Evolutionary conservation across 2,888 invertebrate species (phyloP), one percentile per base, ranked within the genome.

Genomic region (Adelognathus sp.): DNA sequence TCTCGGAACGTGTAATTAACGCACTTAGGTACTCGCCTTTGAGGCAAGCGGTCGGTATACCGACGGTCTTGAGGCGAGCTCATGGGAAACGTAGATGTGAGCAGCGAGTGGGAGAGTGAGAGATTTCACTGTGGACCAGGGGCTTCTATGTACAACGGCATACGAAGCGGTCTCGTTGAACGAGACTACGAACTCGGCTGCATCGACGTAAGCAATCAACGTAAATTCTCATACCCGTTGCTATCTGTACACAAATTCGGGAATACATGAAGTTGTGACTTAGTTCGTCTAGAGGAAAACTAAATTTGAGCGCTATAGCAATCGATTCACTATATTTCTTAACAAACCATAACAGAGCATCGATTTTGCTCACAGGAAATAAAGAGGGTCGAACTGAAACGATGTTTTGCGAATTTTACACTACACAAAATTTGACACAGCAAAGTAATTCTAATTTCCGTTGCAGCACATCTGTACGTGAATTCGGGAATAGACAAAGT

Each of bases 1-100:
- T 79, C 70, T 24, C 52, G 75, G 66, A 75, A 75, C 75, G 79
- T 66, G 79, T 74, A 79, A 79, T 79, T 79, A 79, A 79, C 75
- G 79, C 44, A 71, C 61, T 75, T 66, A 56, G 79, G 71, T 39
- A 60, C 60, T 75, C 60, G 79, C 75, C 66, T 79, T 75, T 67
- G 79, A 71, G 71, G 71, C 70, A 7, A 29, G 27, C 9, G 31
- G 29, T 24, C 36, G 56, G 44, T 21, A n/a, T n/a, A 33, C 56
- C 61, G 41, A 33, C 52, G 33, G 74, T 66, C 66, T 75, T 66
- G 54, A 71, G 70, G 75, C 61, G 66, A 79, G 61, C 70, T 75
- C 50, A 24, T 18, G 52, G 36, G 52, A 66, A 27, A 41, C 39
- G 24, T 9, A 18, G 64, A 52, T 21, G 29, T 27, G 54, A 16